These are phyloP conservation scores for Sarcophaga carnaria DNA, from an alignment of 2,888 invertebrate genomes.

Conservation along the genomic window DNA sequence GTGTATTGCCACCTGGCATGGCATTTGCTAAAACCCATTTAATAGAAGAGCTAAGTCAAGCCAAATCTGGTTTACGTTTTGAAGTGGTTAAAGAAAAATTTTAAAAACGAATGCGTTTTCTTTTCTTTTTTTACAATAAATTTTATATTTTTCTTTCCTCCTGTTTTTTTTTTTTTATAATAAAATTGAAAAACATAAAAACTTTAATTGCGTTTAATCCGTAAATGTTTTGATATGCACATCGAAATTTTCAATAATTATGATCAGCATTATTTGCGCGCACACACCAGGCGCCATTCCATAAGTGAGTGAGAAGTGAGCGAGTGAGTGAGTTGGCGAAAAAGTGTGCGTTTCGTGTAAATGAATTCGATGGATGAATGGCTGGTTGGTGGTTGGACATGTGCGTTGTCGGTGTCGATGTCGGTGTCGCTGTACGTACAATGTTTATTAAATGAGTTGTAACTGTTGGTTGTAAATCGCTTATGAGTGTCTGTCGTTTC, in stretches of 20 bases:
- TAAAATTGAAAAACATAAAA: neutral
- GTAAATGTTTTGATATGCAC: slow-evolving; percentile 54
- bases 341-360: neutral
- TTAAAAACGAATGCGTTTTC: slow-evolving; percentile 20
- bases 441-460: slow-evolving; percentile 48
- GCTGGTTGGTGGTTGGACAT: neutral
- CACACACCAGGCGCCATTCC: slow-evolving; percentile 56
- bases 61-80: slow-evolving; percentile 85
- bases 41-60: slow-evolving; percentile 86
- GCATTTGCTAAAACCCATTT: slow-evolving; percentile 91
- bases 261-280: slow-evolving; percentile 47
- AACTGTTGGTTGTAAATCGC: slow-evolving; percentile 21
- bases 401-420: neutral
- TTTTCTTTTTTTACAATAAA: slow-evolving; percentile 1
- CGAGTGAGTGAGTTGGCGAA: neutral
- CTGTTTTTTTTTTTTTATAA: neutral
- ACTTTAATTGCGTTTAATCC: slow-evolving; percentile 22
- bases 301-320: slow-evolving; percentile 9
- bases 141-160: neutral
- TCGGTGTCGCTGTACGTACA: neutral
- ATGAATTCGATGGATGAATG: neutral
- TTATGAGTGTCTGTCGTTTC: slow-evolving; percentile 44
- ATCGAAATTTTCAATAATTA: slow-evolving; percentile 52
- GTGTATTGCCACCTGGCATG: slow-evolving; percentile 91
- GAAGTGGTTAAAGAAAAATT: slow-evolving; percentile 81